Evolutionary conservation across 1,140 invertebrate genomes (phyloP), one percentile per base, ranked within the genome.

Genomic region (Drosophila rhopaloa): DNA sequence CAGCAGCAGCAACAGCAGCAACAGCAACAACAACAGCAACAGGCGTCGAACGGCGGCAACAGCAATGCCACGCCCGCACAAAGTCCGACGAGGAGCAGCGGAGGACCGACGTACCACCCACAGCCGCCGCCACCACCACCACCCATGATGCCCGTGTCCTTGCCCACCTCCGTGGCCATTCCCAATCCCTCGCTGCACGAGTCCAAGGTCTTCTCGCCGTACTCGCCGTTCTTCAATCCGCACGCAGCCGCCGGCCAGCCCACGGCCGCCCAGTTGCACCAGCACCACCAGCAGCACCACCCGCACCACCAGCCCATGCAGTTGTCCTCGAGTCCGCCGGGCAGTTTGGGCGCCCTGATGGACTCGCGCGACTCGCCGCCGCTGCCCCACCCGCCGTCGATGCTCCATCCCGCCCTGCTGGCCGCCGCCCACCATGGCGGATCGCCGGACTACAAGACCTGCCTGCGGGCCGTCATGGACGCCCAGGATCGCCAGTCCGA

Each of bases 161-260:
- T 98, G 92, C 97, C 97, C 66, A 98, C 97, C 43, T 97, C 97
- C 59, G 98, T 99, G 89, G 98, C 98, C 91, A 98, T 99, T 93
- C 97, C 98, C 56, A 99, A 99, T 93, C 98, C 98, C 44, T 97
- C 97, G 85, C 94, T 99, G 74, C 97, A 98, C 93, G 97, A 98
- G 93, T 98, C 97, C 71, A 97, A 98, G 93, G 96, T 98, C 79
- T 98, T 98, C 93, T 97, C 97, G 63, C 96, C 97, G 62, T 97
- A 97, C 93, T 96, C 96, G 90, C 96, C 96, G 66, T 97, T 98
- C 93, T 97, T 97, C 93, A 94, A 94, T 78, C 94, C 94, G 54
- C 90, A 91, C 55, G 90, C 90, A 51, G 82, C 84, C 46, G 59
- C 81, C 35, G 94, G 93, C 32, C 82, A 92, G 40, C 92, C 79